phyloP scores from a whole-genome alignment of 1,140 invertebrate species.

The Hycleus phaleratus region DNA sequence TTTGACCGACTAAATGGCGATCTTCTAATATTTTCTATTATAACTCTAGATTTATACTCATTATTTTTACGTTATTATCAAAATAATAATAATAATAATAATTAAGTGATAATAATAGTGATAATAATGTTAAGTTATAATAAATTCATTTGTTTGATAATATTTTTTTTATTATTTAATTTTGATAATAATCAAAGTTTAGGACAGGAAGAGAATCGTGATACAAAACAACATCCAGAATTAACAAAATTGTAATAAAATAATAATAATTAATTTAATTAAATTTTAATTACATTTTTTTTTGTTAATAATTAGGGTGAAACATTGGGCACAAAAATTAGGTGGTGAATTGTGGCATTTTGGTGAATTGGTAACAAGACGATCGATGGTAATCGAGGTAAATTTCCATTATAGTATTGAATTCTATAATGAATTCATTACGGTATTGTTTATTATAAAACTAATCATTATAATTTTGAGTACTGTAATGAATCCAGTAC shows the following conservation, averaged over 20 bases:
- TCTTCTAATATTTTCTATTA: no score
- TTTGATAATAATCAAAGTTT: no score
- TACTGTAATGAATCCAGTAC: no score
- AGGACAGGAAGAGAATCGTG: no score
- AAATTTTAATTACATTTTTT: not conserved
- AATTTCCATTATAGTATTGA: not conserved
- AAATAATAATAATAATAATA: no score
- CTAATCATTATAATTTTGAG: not conserved
- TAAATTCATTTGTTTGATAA: no score
- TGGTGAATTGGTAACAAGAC: constrained; percentile 36
- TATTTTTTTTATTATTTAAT: no score
- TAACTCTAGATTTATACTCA: no score
- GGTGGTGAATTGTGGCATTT: constrained; percentile 38
- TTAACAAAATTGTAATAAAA: constrained; percentile 25
- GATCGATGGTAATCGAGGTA: constrained; percentile 35
- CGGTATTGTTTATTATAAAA: not conserved
- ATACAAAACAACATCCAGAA: constrained; percentile 29
- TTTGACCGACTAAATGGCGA: no score
- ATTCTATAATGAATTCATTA: not conserved
- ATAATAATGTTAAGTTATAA: no score
- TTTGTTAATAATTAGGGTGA: constrained; percentile 24
- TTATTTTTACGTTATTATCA: no score
- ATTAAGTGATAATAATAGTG: no score
- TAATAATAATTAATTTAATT: not conserved
- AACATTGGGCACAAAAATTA: constrained; percentile 38